Conservation (phyloP, 2,113 vertebrate species). For the Phaethon lepturus region DNA sequence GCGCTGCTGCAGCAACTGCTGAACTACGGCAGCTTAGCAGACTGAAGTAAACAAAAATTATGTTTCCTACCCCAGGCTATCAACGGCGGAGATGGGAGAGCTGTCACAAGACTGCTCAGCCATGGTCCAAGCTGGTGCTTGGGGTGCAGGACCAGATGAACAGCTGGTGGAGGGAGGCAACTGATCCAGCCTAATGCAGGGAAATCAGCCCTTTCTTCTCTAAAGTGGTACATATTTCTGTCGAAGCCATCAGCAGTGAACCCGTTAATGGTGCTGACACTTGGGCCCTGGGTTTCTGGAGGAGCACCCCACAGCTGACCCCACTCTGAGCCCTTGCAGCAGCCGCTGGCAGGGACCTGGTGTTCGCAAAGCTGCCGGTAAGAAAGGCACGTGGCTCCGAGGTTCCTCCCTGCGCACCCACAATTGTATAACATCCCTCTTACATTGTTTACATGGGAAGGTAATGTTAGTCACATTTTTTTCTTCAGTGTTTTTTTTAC, state of each 20-base stretch:
- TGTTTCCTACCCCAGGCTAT: neutral
- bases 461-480: neutral
- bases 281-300: neutral
- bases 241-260: neutral
- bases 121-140: neutral
- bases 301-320: neutral
- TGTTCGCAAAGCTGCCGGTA: accelerated
- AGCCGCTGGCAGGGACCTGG: neutral
- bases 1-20: neutral
- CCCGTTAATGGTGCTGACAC: neutral
- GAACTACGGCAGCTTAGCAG: neutral
- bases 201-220: neutral
- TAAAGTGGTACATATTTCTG: neutral
- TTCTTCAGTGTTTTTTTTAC: neutral
- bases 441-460: conserved; percentile 25
- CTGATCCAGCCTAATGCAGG: neutral
- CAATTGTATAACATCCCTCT: neutral
- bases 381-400: neutral
- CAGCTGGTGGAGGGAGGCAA: neutral
- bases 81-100: neutral
- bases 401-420: neutral
- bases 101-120: neutral
- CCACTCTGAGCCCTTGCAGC: neutral
- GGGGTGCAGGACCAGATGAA: neutral
- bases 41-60: neutral